A percentile compares a stretch with the other conserved stretches of the same genome.
phyloP scores from a whole-genome alignment of 1,140 invertebrate genomes.

The Zelostemma sp. region DNA sequence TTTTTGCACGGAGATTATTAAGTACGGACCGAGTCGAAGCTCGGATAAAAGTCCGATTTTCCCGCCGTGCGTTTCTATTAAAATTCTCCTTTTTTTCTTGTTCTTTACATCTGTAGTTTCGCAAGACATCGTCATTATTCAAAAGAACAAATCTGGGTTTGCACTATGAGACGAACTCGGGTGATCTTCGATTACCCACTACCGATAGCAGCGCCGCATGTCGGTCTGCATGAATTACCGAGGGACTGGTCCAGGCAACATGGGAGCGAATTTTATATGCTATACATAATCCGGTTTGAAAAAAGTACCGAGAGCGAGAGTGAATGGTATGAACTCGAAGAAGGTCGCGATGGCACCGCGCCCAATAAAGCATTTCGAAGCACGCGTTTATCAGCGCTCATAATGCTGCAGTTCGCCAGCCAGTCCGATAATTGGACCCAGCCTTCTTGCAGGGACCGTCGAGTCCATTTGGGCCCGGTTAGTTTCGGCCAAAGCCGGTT shows the following conservation, averaged over 20 bases:
- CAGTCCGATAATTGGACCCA: conserved; percentile 56
- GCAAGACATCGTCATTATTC: background rate
- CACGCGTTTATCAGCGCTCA: conserved; percentile 37
- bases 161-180: conserved; percentile 1
- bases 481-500: conserved; percentile 50
- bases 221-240: conserved; percentile 57
- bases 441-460: conserved; percentile 23
- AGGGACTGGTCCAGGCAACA: conserved; percentile 38
- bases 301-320: conserved; percentile 34
- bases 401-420: conserved; percentile 38
- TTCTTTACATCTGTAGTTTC: background rate
- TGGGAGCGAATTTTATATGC: conserved; percentile 36
- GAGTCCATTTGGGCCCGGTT: conserved; percentile 16
- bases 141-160: background rate
- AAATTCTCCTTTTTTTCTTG: no score
- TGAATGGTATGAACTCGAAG: conserved; percentile 30
- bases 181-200: conserved; percentile 43
- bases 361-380: conserved; percentile 48
- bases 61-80: no score
- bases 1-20: background rate
- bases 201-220: conserved; percentile 43
- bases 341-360: conserved; percentile 20
- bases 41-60: no score
- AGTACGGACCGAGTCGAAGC: background rate
- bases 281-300: conserved; percentile 31